phyloP scores from a whole-genome alignment of 2,113 vertebrate genomes.

The Calidris pugnax region DNA sequence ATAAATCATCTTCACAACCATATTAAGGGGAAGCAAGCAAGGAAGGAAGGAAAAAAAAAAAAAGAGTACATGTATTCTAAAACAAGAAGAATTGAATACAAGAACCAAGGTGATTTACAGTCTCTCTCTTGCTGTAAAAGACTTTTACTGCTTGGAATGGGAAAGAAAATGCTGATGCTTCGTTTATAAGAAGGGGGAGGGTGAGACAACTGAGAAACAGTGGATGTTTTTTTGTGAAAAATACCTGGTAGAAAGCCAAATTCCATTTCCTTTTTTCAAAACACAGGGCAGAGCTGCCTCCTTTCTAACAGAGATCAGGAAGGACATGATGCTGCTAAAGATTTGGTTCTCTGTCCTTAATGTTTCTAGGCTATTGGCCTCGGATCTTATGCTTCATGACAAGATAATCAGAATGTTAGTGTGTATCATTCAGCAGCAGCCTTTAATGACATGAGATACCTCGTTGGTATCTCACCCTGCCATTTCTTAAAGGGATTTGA shows the following conservation, averaged over 20 bases:
- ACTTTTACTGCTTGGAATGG: not conserved
- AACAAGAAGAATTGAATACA: not conserved
- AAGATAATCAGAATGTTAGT: not conserved
- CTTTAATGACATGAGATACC: not conserved
- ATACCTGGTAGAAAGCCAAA: not conserved
- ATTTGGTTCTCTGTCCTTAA: not conserved
- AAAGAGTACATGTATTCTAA: not conserved
- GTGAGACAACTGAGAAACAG: not conserved
- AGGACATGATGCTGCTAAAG: not conserved
- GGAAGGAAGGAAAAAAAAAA: not conserved
- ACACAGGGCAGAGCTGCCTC: not conserved
- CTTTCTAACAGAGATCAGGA: not conserved
- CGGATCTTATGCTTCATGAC: not conserved
- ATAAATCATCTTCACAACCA: not conserved
- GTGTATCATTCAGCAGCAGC: not conserved
- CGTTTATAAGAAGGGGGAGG: not conserved
- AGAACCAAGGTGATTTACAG: not conserved
- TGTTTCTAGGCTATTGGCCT: not conserved
- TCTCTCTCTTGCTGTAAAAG: not conserved
- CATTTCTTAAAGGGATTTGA: not conserved
- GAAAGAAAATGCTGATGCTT: not conserved
- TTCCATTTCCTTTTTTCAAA: not conserved
- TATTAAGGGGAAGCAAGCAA: not conserved
- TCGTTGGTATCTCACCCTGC: not conserved
- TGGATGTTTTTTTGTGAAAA: not conserved